Base-by-base conservation (phyloP, 2,888 invertebrate species). In the Euplexia lucipara region DNA sequence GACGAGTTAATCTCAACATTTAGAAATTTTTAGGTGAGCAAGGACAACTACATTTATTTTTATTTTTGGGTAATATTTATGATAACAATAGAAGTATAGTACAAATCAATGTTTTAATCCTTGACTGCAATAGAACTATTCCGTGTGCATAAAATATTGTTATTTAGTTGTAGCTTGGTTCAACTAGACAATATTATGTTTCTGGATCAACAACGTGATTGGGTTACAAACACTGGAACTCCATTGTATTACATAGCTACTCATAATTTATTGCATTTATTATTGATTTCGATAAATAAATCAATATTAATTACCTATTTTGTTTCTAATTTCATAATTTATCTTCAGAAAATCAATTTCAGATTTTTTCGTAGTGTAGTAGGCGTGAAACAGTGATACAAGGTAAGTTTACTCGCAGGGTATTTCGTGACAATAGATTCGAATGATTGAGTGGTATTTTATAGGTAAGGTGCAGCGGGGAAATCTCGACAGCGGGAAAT, bases 251-350 rank as follows among this genome's bases (percentile, higher is more conserved):
- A 48, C 47, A 45, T 26, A 26, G 3, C 26, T 54, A 67, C 52
- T 66, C 53, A 56, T 79, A 45, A 70, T 70, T 70, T 70, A 75
- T 72, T 67, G 66, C 72, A 72, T 77, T 76, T 70, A 45, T 45
- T 67, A 66, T 54, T 67, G 39, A 57, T 52, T 57, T 62, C 10
- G 6, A 51, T 73, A 22, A 74, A 60, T 80, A 77, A 66, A 66
- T 71, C 26, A 53, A 53, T 48, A 39, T 48, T 10, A 20, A 37
- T 10, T 18, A 12, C 4, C 9, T 2, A 5, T 20, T 14, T 54
- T 8, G 10, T 59, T 42, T 51, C n/a, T 12, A 26, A 3, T 26
- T 26, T 26, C 26, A n/a, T 22, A n/a, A 7, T 42, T 22, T n/a
- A n/a, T n/a, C 35, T n/a, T 14, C 30, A 32, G 7, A 18, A 14